Evolutionary conservation across 2,113 vertebrate genomes (phyloP).

Genomic region (Cebus imitator): DNA sequence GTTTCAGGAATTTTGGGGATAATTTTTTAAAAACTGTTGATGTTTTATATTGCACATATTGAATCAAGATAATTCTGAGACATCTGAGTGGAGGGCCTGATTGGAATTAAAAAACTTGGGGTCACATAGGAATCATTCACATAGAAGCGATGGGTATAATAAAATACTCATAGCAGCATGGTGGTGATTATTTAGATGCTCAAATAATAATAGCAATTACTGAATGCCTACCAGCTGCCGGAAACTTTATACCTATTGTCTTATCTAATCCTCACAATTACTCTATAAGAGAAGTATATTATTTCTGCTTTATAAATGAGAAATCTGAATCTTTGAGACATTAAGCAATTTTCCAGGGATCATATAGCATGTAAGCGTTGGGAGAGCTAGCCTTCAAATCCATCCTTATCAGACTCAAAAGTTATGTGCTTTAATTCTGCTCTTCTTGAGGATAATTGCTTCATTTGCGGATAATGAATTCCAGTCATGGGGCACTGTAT

Average conservation of each 20-base stretch:
- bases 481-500: constrained; percentile 53
- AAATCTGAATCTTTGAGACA: constrained; percentile 60
- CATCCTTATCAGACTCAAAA: constrained; percentile 55
- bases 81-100: background rate
- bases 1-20: background rate
- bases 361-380: constrained; percentile 56
- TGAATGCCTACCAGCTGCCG: constrained; percentile 2
- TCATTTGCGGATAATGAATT: constrained; percentile 69
- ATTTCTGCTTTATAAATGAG: constrained; percentile 64
- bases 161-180: constrained; percentile 33
- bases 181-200: constrained; percentile 61
- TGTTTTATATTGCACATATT: background rate
- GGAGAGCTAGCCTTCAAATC: constrained; percentile 42
- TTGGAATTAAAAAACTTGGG: constrained; percentile 33
- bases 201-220: constrained; percentile 62
- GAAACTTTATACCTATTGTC: constrained; percentile 24
- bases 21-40: background rate
- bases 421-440: constrained; percentile 67
- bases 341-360: constrained; percentile 70
- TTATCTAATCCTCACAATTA: constrained; percentile 44
- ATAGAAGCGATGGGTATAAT: constrained; percentile 3
- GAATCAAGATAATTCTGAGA: constrained; percentile 42
- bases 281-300: constrained; percentile 46
- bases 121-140: constrained; percentile 32
- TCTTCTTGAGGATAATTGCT: constrained; percentile 68